phyloP scores from a whole-genome alignment of 2,888 invertebrate genomes.

The Andricus curvator region DNA sequence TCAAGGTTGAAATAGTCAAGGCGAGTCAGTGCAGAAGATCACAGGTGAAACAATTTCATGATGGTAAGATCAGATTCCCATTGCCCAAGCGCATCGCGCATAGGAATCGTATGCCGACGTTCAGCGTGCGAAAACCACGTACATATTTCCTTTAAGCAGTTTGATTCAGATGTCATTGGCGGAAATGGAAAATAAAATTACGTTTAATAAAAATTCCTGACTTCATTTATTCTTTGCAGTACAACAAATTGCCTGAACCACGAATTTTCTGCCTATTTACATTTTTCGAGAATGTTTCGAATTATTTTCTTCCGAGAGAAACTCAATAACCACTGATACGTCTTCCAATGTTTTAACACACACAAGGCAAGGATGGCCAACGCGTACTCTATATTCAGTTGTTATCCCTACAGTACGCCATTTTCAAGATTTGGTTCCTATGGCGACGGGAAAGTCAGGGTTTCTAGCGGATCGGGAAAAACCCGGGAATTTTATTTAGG shows the following conservation, averaged over 20 bases:
- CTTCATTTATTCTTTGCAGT: neutral
- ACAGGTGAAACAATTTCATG: conserved; percentile 99
- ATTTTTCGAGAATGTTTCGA: too few species aligned
- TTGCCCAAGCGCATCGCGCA: conserved; percentile 94
- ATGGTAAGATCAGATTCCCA: conserved; percentile 97
- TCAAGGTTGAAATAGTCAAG: conserved; percentile 95
- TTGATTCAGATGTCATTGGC: conserved; percentile 3
- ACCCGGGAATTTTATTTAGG: too few species aligned
- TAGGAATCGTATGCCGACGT: conserved; percentile 89
- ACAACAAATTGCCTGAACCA: neutral
- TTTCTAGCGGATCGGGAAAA: too few species aligned
- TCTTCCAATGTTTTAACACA: too few species aligned
- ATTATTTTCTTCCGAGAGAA: too few species aligned
- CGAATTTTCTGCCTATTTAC: too few species aligned
- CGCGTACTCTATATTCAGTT: too few species aligned
- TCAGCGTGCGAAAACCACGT: conserved; percentile 90
- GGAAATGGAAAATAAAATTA: neutral
- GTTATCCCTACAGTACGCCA: too few species aligned
- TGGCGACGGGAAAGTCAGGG: too few species aligned
- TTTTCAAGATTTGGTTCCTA: too few species aligned
- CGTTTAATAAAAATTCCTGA: neutral
- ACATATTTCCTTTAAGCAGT: conserved; percentile 85
- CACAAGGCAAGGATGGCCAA: too few species aligned
- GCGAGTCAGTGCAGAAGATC: conserved; percentile 94
- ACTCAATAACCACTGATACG: too few species aligned